Base-by-base conservation (phyloP, 2,113 vertebrate genomes). In the Dendrocopos noguchii region DNA sequence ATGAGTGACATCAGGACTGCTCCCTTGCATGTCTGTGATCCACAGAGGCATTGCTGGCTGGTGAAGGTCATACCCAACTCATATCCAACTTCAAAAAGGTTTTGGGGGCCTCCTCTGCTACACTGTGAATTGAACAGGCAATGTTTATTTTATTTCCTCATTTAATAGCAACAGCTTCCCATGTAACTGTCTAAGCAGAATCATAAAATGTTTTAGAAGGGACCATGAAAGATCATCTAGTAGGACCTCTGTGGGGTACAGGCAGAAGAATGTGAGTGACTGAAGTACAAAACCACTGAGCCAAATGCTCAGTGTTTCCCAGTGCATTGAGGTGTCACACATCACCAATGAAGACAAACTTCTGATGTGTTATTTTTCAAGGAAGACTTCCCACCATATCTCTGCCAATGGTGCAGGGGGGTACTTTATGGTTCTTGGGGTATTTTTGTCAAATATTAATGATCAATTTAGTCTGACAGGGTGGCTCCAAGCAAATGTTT, bases 331-430 rank as follows among this genome's bases (percentile, higher is more conserved):
- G 57, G 14, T 31, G 56, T 53, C 2, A 1, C 3, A 5, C 39
- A 12, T 20, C 34, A 60, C 31, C 65, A 89, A 8, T 4, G 21
- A 75, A 52, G 12, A 52, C 76, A 80, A 72, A 17, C 3, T 6
- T 39, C 47, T 10, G 10, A 19, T 60, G 44, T 34, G 7, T 56
- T 27, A 22, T 78, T 64, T 64, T 77, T 73, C 31, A 68, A 73
- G 63, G 33, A 65, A 91, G 60, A 47, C 21, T n/a, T 81, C 53
- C 29, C 17, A 22, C 3, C 7, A 4, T 12, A 36, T 8, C 53
- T 87, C 66, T 68, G 44, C 47, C 68, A 70, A 34, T 0, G 0
- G 11, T 27, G 31, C 25, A 46, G 15, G 10, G 0, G 3, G 17
- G 5, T 52, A 47, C 56, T 87, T 60, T 47, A 15, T 6, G 19